Conservation (phyloP, 2,113 vertebrate species). For the Orthonyx spaldingii region DNA sequence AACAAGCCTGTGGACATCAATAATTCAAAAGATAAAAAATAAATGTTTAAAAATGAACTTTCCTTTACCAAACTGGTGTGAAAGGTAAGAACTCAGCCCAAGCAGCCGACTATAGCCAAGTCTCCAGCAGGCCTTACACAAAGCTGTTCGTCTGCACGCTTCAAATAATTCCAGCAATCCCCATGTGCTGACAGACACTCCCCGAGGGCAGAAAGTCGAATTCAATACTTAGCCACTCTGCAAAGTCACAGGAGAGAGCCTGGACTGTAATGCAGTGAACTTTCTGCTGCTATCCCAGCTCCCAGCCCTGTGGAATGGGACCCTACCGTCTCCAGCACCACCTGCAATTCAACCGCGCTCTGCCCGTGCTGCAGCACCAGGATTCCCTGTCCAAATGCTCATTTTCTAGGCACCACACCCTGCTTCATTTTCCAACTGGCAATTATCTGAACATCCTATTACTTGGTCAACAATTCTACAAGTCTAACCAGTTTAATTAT, state of each 20-base stretch:
- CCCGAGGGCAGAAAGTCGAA: conserved; percentile 23
- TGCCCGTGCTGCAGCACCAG: background rate
- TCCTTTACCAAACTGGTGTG: background rate
- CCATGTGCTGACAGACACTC: background rate
- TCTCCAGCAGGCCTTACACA: background rate
- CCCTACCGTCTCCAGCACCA: background rate
- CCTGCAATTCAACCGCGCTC: background rate
- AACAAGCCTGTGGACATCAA: conserved; percentile 23
- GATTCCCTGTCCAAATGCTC: background rate
- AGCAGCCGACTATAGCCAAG: background rate
- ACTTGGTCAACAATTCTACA: conserved; percentile 5
- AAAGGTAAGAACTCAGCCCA: conserved; percentile 24
- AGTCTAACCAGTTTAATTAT: conserved; percentile 39
- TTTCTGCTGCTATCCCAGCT: conserved; percentile 1
- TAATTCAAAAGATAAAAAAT: background rate
- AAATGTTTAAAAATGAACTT: background rate
- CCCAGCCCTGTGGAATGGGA: background rate
- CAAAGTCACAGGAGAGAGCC: conserved; percentile 21
- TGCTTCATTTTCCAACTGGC: background rate
- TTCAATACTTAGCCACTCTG: conserved; percentile 47
- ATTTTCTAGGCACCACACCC: background rate
- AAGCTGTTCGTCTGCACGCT: background rate
- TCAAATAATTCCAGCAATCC: background rate
- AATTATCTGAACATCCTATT: conserved; percentile 33
- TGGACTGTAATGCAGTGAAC: background rate